Percentiles rank a stretch among this genome's conserved stretches.
phyloP scores from a whole-genome alignment of 2,797 vertebrate genomes.

The Fistularia commersonii region DNA sequence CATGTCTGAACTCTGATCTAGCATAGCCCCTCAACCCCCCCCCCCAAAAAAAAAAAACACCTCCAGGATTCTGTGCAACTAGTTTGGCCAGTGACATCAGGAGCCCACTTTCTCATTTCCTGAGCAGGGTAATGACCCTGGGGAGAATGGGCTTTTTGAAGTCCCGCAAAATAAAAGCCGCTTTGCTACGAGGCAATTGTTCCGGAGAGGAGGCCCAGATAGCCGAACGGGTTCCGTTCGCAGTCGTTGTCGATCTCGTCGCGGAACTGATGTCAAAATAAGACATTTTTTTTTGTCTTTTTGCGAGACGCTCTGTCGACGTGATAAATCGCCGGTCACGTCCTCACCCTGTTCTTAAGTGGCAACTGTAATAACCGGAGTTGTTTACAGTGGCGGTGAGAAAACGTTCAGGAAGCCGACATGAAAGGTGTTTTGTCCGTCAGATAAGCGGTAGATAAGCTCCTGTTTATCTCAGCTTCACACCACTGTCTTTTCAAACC shows the following conservation, averaged over 20 bases:
- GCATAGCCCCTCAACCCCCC: constrained; percentile 31
- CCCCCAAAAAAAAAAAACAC: constrained; percentile 30
- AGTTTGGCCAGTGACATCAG: constrained; percentile 70
- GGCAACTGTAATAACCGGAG: constrained; percentile 39
- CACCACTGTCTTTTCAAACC: background rate
- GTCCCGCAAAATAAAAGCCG: constrained; percentile 47
- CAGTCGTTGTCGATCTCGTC: no score
- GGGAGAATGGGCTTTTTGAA: constrained; percentile 62
- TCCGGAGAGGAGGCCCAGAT: constrained; percentile 14
- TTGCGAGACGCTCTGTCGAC: constrained; percentile 11
- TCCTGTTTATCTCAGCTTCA: constrained; percentile 36
- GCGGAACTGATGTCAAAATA: background rate
- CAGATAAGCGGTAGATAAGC: constrained; percentile 60
- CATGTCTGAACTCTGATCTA: constrained; percentile 81
- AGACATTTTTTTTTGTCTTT: constrained; percentile 3
- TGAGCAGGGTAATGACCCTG: constrained; percentile 64
- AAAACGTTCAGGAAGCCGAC: constrained; percentile 47
- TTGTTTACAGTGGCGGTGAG: constrained; percentile 54
- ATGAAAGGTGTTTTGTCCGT: constrained; percentile 47
- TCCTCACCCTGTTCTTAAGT: constrained; percentile 34
- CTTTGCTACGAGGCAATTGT: constrained; percentile 45
- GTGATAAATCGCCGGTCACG: constrained; percentile 17
- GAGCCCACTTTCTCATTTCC: constrained; percentile 75
- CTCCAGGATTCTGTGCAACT: constrained; percentile 40
- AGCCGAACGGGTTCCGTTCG: constrained; percentile 6